phyloP scores from a whole-genome alignment of 2,113 vertebrate species.

The Falco punctatus region DNA sequence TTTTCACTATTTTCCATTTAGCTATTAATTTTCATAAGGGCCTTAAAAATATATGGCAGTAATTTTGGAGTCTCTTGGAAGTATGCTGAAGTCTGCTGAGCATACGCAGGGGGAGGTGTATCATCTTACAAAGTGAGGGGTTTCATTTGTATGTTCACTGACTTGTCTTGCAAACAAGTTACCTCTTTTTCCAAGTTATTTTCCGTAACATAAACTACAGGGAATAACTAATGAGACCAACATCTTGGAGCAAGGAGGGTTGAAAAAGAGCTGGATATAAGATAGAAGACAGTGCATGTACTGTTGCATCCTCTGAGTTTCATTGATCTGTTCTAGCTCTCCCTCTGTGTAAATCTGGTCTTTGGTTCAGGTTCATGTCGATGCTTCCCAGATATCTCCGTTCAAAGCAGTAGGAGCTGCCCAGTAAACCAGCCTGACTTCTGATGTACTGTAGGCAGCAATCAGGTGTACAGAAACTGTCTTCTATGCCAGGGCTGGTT shows the following conservation, averaged over 20 bases:
- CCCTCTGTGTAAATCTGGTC: background rate
- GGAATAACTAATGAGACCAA: background rate
- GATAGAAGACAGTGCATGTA: too few relatives aligned
- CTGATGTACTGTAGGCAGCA: background rate
- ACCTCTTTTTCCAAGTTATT: background rate
- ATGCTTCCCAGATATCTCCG: background rate
- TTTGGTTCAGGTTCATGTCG: background rate
- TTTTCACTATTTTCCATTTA: background rate
- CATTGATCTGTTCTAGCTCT: background rate
- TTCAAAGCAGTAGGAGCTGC: background rate
- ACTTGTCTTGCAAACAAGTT: background rate
- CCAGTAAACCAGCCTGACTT: background rate
- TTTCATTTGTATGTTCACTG: background rate
- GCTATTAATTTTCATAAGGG: background rate
- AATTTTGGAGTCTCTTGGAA: background rate
- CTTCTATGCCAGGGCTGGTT: background rate
- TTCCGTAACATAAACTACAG: background rate
- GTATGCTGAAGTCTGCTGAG: background rate
- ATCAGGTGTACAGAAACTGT: background rate
- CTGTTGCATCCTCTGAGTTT: background rate
- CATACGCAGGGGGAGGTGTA: background rate
- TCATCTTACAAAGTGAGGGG: background rate
- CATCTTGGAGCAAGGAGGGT: background rate
- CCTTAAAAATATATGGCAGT: background rate
- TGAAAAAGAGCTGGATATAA: background rate